These are phyloP conservation scores for Tillus elongatus DNA, from an alignment of 2,888 invertebrate species.

Conservation along the genomic window DNA sequence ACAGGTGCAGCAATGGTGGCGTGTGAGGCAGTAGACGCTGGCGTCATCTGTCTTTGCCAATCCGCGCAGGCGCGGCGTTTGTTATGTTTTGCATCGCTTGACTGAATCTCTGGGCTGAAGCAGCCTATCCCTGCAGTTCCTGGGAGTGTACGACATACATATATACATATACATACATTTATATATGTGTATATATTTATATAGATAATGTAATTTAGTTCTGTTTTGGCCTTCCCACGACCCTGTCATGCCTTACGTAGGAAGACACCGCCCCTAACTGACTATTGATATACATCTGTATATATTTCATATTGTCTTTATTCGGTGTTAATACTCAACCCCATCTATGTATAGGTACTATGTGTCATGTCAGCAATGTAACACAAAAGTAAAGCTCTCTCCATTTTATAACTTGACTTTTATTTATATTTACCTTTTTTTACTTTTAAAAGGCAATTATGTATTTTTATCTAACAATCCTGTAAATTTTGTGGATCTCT, in stretches of 20 bases:
- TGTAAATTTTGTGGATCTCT: too few species aligned
- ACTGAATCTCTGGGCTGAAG: constrained; percentile 36
- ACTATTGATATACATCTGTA: constrained; percentile 29
- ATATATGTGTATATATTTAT: too few species aligned
- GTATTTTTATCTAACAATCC: too few species aligned
- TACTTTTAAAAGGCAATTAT: too few species aligned
- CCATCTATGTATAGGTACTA: constrained; percentile 42
- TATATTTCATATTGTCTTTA: constrained; percentile 35
- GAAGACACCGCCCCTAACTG: constrained; percentile 30
- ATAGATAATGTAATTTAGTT: too few species aligned
- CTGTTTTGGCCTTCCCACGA: constrained; percentile 36
- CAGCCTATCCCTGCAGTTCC: constrained; percentile 32
- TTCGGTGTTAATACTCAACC: constrained; percentile 41
- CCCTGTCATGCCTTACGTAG: constrained; percentile 40
- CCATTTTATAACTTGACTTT: too few species aligned
- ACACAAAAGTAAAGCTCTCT: constrained; percentile 43
- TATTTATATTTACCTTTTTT: too few species aligned
- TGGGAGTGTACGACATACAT: too few species aligned
- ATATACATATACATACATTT: too few species aligned
- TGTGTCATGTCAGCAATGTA: constrained; percentile 42
- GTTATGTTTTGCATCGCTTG: constrained; percentile 38
- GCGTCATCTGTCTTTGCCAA: constrained; percentile 24
- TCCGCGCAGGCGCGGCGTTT: constrained; percentile 41
- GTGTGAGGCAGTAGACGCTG: constrained; percentile 59
- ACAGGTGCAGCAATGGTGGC: constrained; percentile 68